Evolutionary conservation across 2,888 invertebrate species (phyloP), one percentile per base, ranked within the genome.

Genomic region (Adineta ricciae): DNA sequence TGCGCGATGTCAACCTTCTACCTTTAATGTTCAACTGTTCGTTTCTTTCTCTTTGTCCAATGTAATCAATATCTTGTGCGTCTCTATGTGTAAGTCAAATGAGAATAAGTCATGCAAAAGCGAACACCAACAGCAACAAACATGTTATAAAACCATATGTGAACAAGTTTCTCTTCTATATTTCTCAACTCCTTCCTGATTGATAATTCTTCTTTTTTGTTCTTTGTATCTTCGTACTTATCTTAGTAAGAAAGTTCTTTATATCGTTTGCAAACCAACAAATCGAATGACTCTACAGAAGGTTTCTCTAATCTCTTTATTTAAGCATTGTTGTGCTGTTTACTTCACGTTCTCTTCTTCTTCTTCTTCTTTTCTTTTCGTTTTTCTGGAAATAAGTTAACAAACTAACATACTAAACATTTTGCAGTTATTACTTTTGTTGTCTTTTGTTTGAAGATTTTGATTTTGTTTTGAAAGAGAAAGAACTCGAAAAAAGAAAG

Each of bases 401-500:
- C 64, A 32, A 64, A 64, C 64, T 64, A 64, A 64, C 16, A 36
- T 14, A 64, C 32, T 27, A 64, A 64, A 64, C 16, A 64, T 64
- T 27, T 64, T 64, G 32, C 64, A 64, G 64, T 64, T 64, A 64
- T 32, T 64, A 64, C 32, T 64, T 64, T 64, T 64, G 64, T 64
- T 64, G 64, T 64, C 64, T 64, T 64, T 64, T 64, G 64, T 64
- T 64, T 64, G 64, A 64, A 64, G 64, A 64, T 64, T 64, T 64
- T 32, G 64, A 64, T 64, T 64, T 64, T 19, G 32, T 64, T 64
- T 64, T 64, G 14, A 64, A 64, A 64, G 19, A 36, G 19, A 64
- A 36, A 64, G 19, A 19, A 50, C 3, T 19, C 11, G 32, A 64
- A n/a, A 64, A 64, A 36, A 5, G 64, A 52, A 46, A 46, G 46